phyloP scores from a whole-genome alignment of 2,113 vertebrate genomes.

The Capreolus pygargus region DNA sequence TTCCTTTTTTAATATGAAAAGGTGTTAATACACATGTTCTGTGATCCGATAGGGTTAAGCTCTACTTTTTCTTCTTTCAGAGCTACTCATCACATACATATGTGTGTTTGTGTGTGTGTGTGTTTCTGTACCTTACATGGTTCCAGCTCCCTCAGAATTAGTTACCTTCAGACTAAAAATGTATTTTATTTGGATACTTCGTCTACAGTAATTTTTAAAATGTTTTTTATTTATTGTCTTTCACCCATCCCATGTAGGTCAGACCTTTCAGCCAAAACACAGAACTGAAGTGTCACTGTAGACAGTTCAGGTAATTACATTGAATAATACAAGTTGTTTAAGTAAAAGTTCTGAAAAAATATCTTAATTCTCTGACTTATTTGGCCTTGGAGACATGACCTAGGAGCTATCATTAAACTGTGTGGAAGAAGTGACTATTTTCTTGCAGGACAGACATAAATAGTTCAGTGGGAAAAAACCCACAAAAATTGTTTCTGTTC shows the following conservation, averaged over 20 bases:
- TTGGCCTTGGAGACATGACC: not conserved
- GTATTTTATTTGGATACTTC: not conserved
- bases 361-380: not conserved
- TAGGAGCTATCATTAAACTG: not conserved
- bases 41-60: not conserved
- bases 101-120: too few relatives aligned
- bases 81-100: not conserved
- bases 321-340: not conserved
- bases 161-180: not conserved
- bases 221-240: not conserved
- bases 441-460: not conserved
- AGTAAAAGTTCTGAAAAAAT: not conserved
- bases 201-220: not conserved
- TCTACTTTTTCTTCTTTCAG: not conserved
- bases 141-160: not conserved
- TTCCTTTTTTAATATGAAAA: not conserved
- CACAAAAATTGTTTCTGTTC: not conserved
- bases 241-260: not conserved
- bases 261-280: not conserved
- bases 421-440: not conserved
- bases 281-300: not conserved
- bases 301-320: not conserved
- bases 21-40: not conserved
- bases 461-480: not conserved
- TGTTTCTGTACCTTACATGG: not conserved